Base-by-base conservation (phyloP, 2,113 vertebrate genomes). In the Megaleporinus macrocephalus region DNA sequence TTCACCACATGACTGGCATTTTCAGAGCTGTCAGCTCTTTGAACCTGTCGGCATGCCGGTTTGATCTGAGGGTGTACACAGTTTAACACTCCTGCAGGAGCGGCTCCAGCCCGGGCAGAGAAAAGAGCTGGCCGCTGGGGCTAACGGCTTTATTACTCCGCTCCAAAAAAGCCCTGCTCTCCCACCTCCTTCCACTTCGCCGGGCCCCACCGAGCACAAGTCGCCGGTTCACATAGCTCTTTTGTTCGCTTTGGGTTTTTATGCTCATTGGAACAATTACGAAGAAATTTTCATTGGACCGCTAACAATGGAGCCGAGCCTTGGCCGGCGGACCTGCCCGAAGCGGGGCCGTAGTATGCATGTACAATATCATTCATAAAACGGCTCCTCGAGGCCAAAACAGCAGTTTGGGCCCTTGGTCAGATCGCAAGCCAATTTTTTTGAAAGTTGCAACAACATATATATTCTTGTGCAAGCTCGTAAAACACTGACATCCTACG, bases 1-100 rank as follows among this genome's bases (percentile, higher is more conserved):
- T 86, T 80, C 75, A 83, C 77, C 87, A 89, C 86, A 93, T 91
- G 91, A 90, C 88, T 89, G 89, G 88, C 6, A 53, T 94, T 91
- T 93, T 93, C 92, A 89, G 90, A 90, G 89, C 93, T 88, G 89
- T 87, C 94, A 89, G 89, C 81, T 59, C 91, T 96, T 95, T 96
- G 93, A 97, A 95, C 90, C 92, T 18, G 76, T 85, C 82, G 89
- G 92, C 85, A 72, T 29, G 78, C 82, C 89, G 90, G 24, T 93
- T 92, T 91, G 92, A 94, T 93, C 91, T 89, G 91, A 84, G 90
- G 88, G 88, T 90, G 93, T 91, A 90, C 71, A 73, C 83, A 87
- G 86, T 87, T 83, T 90, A 69, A 65, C 85, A 86, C 89, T 90
- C 90, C 90, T 68, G 79, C 84, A 59, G 26, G 80, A 84, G 90